These are phyloP conservation scores for Euwallacea fornicatus DNA, from an alignment of 1,140 invertebrate species.

Conservation along the genomic window DNA sequence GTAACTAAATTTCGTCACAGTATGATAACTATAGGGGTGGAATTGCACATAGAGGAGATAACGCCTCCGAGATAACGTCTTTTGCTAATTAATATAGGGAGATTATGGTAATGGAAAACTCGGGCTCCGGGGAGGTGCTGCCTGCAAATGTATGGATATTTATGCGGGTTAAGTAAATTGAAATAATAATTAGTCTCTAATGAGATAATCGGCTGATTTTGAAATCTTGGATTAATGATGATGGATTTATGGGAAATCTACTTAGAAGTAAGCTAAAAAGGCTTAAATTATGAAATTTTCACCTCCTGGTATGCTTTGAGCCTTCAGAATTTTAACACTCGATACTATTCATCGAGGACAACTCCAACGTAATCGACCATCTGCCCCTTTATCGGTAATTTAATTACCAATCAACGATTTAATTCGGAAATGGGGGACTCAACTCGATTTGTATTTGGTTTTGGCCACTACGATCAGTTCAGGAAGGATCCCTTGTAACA, in stretches of 20 bases:
- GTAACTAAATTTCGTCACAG: conserved; percentile 33
- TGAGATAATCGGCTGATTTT: too few relatives aligned
- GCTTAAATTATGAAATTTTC: too few relatives aligned
- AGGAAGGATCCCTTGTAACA: neutral
- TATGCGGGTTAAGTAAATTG: conserved; percentile 9
- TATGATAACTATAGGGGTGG: conserved; percentile 33
- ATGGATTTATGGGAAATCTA: too few relatives aligned
- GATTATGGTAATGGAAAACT: conserved; percentile 35
- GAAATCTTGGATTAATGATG: too few relatives aligned
- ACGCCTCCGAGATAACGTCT: conserved; percentile 35
- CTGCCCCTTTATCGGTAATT: neutral
- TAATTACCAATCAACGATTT: neutral
- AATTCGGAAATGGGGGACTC: neutral
- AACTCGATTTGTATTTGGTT: neutral
- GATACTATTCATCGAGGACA: too few relatives aligned
- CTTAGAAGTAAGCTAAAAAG: too few relatives aligned
- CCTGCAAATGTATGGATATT: neutral
- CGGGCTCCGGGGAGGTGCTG: neutral
- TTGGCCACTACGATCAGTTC: too few relatives aligned
- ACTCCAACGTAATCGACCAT: too few relatives aligned
- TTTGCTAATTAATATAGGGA: conserved; percentile 38
- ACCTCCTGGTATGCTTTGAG: too few relatives aligned
- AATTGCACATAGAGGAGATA: conserved; percentile 35
- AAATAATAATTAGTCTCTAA: neutral
- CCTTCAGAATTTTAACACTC: too few relatives aligned